These are phyloP conservation scores for Drosophila tani DNA, from an alignment of 1,140 invertebrate genomes.

Conservation along the genomic window DNA sequence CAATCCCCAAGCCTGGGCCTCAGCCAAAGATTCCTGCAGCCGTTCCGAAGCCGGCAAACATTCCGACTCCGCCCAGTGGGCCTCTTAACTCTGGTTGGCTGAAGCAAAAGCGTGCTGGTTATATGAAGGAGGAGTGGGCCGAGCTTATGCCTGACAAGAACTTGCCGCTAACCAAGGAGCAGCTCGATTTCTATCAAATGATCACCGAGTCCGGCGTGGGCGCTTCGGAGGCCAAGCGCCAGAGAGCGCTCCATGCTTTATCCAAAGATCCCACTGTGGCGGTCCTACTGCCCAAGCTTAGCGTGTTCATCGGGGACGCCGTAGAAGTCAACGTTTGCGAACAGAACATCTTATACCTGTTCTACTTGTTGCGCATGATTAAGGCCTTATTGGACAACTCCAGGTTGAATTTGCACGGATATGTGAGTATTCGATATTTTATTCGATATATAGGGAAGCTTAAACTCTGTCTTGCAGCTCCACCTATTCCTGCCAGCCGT, in stretches of 20 bases:
- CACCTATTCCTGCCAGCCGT: conserved; percentile 22
- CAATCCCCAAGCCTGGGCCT: not conserved
- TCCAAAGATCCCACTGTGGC: conserved; percentile 35
- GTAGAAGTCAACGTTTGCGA: conserved; percentile 27
- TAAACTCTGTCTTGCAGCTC: conserved; percentile 4
- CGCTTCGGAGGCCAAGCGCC: not conserved
- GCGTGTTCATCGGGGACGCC: conserved; percentile 29
- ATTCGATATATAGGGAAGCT: too few relatives aligned
- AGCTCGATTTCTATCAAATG: conserved; percentile 29
- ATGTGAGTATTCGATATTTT: conserved; percentile 32
- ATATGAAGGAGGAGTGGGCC: conserved; percentile 24
- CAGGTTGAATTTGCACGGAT: conserved; percentile 23
- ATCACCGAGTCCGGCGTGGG: conserved; percentile 33
- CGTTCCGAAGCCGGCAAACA: too few relatives aligned
- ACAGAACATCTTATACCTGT: conserved; percentile 17
- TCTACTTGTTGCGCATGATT: conserved; percentile 57
- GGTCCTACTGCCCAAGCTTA: conserved; percentile 24
- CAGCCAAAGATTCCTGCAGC: too few relatives aligned
- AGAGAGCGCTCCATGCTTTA: conserved; percentile 13
- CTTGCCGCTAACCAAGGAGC: conserved; percentile 37
- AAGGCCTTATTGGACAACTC: conserved; percentile 31
- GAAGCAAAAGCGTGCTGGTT: conserved; percentile 28
- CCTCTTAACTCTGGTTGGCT: conserved; percentile 1
- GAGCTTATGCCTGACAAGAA: conserved; percentile 20
- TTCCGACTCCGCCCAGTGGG: too few relatives aligned